Percentiles rank a stretch among this genome's conserved stretches.
Conservation (phyloP, 2,113 vertebrate species). For the Zosterops japonicus region DNA sequence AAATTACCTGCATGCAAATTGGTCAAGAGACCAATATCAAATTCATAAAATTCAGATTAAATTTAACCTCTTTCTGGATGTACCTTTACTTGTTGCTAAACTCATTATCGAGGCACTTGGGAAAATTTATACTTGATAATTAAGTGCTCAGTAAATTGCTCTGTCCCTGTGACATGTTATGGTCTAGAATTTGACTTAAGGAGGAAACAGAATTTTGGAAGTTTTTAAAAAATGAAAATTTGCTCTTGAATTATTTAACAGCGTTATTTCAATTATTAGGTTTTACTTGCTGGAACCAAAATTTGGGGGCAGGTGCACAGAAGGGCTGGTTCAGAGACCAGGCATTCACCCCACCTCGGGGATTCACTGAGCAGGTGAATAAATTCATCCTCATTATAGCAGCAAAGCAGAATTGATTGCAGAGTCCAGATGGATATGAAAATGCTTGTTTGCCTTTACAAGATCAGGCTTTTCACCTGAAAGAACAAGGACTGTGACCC, state of each 20-base stretch:
- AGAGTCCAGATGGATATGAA: background rate
- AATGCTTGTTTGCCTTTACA: background rate
- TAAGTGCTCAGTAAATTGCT: background rate
- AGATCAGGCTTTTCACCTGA: background rate
- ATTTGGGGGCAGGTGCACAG: background rate
- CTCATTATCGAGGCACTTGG: background rate
- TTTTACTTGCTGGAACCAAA: background rate
- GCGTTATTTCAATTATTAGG: background rate
- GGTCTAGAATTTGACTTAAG: background rate
- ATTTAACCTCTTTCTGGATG: background rate
- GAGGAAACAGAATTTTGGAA: background rate
- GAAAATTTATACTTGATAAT: background rate
- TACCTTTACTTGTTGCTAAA: background rate
- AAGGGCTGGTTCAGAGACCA: background rate
- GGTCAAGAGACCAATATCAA: background rate
- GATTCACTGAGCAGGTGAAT: background rate
- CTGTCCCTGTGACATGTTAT: background rate
- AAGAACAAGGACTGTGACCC: background rate
- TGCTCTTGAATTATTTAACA: background rate
- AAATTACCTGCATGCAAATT: background rate
- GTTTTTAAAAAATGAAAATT: background rate
- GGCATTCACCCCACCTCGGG: background rate
- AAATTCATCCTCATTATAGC: background rate
- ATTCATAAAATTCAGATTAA: background rate
- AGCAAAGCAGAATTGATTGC: background rate